phyloP scores from a whole-genome alignment of 2,797 vertebrate genomes.

The Leptatherina wallacei region DNA sequence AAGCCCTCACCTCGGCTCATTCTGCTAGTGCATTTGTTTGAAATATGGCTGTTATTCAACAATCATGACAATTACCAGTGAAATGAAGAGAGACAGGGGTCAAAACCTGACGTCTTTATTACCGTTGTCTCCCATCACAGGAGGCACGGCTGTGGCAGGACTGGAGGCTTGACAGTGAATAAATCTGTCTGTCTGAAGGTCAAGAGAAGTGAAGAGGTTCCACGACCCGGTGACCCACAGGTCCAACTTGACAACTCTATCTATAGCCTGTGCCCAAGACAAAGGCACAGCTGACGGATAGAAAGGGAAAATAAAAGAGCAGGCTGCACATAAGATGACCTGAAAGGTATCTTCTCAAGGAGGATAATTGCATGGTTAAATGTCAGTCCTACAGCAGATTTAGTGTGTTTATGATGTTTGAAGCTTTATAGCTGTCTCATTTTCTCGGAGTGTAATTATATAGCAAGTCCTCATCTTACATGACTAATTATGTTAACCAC shows the following conservation, averaged over 20 bases:
- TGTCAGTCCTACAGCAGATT: slow-evolving; percentile 25
- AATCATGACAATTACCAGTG: slow-evolving; percentile 70
- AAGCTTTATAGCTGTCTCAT: neutral
- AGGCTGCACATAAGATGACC: slow-evolving; percentile 47
- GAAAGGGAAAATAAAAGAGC: slow-evolving; percentile 66
- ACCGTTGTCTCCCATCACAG: slow-evolving; percentile 58
- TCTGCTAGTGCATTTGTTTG: slow-evolving; percentile 68
- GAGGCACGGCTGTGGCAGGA: slow-evolving; percentile 47
- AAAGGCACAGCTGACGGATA: slow-evolving; percentile 67
- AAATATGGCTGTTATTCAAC: slow-evolving; percentile 50
- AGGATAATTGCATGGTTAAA: slow-evolving; percentile 55
- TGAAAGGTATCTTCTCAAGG: slow-evolving; percentile 37
- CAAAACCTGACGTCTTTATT: slow-evolving; percentile 71
- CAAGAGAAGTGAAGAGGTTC: slow-evolving; percentile 83
- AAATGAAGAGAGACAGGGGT: slow-evolving; percentile 74
- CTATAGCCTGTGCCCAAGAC: slow-evolving; percentile 71
- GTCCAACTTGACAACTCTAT: slow-evolving; percentile 82
- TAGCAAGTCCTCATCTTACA: neutral
- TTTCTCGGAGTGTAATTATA: slow-evolving; percentile 5
- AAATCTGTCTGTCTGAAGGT: slow-evolving; percentile 85
- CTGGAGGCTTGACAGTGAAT: slow-evolving; percentile 72
- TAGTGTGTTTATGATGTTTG: slow-evolving; percentile 20
- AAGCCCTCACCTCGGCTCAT: slow-evolving; percentile 65
- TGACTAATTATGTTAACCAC: neutral
- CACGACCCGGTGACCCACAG: slow-evolving; percentile 73